Evolutionary conservation across 2,888 invertebrate species (phyloP).

Genomic region (Andrena camellia): DNA sequence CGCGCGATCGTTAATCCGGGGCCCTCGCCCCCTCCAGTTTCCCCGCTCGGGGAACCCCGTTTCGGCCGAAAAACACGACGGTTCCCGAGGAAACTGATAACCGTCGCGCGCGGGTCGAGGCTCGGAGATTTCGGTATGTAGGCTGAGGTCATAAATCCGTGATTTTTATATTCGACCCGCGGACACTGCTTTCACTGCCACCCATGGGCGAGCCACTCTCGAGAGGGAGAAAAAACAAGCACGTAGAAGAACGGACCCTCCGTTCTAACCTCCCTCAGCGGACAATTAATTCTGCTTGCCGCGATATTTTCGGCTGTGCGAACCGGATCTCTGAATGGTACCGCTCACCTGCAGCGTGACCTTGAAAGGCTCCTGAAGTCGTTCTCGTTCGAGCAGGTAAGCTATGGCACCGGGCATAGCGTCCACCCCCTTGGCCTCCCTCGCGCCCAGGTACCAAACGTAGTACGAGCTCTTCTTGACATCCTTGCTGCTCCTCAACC

Average conservation of each 20-base stretch:
- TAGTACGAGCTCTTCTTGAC: conserved; percentile 96
- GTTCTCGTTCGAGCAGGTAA: conserved; percentile 93
- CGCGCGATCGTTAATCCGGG: conserved; percentile 16
- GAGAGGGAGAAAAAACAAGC: conserved; percentile 17
- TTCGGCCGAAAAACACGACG: conserved; percentile 11
- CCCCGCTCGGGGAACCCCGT: conserved; percentile 13
- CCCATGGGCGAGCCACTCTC: conserved; percentile 27
- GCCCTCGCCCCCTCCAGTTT: neutral
- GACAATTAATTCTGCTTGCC: conserved; percentile 44
- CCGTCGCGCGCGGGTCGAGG: conserved; percentile 33
- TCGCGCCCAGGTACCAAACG: conserved; percentile 97
- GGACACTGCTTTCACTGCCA: conserved; percentile 67
- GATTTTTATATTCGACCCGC: conserved; percentile 63
- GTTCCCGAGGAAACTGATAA: conserved; percentile 47
- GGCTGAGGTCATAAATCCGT: conserved; percentile 63
- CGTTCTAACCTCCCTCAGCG: neutral
- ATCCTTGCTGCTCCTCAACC: conserved; percentile 90
- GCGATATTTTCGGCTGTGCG: conserved; percentile 63
- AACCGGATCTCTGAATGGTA: conserved; percentile 74
- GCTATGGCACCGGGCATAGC: conserved; percentile 94
- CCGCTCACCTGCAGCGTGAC: conserved; percentile 92
- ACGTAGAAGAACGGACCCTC: neutral
- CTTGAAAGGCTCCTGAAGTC: conserved; percentile 95
- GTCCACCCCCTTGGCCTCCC: conserved; percentile 96
- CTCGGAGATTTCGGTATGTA: conserved; percentile 48